Evolutionary conservation across 1,140 invertebrate species (phyloP).

Genomic region (Drosophila suzukii): DNA sequence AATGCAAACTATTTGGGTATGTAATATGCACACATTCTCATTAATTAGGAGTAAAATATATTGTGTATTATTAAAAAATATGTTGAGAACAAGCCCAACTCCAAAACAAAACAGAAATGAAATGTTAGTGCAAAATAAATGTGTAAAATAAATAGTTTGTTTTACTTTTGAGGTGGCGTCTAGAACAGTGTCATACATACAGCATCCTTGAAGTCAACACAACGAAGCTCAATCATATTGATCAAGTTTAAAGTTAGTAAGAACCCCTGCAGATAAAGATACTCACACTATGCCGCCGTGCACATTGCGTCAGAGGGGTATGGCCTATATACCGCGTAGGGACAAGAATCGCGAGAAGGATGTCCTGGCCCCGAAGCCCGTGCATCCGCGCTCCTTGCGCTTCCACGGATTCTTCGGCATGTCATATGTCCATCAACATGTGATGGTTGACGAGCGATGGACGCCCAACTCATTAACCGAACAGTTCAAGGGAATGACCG

Average conservation of each 20-base stretch:
- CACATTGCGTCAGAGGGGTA: constrained; percentile 46
- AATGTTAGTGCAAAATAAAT: constrained; percentile 82
- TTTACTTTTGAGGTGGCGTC: constrained; percentile 8
- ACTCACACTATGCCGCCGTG: constrained; percentile 62
- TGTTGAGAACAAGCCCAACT: constrained; percentile 57
- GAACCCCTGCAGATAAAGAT: neutral
- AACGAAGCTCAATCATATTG: neutral
- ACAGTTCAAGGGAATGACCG: constrained; percentile 72
- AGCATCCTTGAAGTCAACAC: neutral
- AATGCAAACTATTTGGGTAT: constrained; percentile 32
- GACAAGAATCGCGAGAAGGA: constrained; percentile 49
- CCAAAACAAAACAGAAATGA: constrained; percentile 40
- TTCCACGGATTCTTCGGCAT: constrained; percentile 78
- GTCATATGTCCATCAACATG: constrained; percentile 66
- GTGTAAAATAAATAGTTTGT: constrained; percentile 60
- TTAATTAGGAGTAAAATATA: constrained; percentile 40
- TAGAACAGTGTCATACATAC: constrained; percentile 9
- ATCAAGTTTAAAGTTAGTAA: neutral
- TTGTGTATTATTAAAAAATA: constrained; percentile 58
- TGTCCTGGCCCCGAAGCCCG: constrained; percentile 67
- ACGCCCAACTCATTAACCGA: constrained; percentile 68
- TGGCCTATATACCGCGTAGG: constrained; percentile 15
- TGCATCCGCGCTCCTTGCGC: constrained; percentile 67
- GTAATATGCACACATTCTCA: constrained; percentile 47
- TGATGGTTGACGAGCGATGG: constrained; percentile 76